These are phyloP conservation scores for Felis chaus DNA, from an alignment of 2,113 vertebrate genomes.

Conservation along the genomic window DNA sequence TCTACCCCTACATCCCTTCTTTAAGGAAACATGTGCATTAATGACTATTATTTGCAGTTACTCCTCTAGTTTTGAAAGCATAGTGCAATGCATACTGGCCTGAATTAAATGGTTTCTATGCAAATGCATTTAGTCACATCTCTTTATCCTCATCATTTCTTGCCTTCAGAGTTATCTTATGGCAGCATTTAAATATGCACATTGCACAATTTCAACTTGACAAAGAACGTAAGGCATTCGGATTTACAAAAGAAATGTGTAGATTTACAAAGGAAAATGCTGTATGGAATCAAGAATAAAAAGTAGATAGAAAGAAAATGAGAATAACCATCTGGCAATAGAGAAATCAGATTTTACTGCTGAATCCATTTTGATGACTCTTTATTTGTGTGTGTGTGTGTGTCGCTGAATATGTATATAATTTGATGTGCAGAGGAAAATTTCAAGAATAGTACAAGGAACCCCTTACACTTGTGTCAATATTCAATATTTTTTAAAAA, in stretches of 20 bases:
- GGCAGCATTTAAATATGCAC: not conserved
- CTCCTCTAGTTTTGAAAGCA: not conserved
- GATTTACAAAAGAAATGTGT: not conserved
- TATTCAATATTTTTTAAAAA: not conserved
- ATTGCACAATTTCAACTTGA: not conserved
- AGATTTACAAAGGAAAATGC: not conserved
- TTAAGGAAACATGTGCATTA: not conserved
- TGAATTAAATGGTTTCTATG: not conserved
- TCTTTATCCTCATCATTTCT: not conserved
- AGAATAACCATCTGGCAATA: not conserved
- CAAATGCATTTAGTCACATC: not conserved
- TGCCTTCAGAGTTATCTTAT: not conserved
- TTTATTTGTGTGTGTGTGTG: not conserved
- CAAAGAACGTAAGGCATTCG: not conserved
- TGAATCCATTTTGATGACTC: not conserved
- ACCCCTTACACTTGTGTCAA: not conserved
- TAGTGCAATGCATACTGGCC: not conserved
- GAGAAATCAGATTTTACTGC: not conserved
- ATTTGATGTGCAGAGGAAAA: not conserved
- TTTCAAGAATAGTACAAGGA: not conserved
- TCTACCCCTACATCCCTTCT: not conserved
- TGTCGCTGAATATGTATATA: not conserved
- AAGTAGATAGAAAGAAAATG: not conserved
- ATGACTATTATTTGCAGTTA: not conserved
- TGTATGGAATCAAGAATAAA: not conserved